Conservation (phyloP, 2,113 vertebrate species). For the Dascyllus trimaculatus region DNA sequence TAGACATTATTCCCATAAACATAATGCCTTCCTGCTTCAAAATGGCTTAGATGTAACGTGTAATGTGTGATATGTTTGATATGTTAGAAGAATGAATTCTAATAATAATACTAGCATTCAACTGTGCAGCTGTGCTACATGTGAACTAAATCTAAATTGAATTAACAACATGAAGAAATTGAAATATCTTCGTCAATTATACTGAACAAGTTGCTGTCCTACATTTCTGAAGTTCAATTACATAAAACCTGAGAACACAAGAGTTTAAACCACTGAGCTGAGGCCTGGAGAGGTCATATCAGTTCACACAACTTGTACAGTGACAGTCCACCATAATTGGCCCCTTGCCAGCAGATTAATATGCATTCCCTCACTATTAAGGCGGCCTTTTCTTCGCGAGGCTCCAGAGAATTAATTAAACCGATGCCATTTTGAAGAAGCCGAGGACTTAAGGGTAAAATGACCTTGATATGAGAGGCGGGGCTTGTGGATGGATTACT, state of each 20-base stretch:
- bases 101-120: not conserved
- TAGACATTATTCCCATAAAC: too few species aligned
- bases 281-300: constrained; percentile 43
- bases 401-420: constrained; percentile 79
- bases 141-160: not conserved
- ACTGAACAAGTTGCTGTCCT: not conserved
- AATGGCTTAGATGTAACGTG: too few species aligned
- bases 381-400: constrained; percentile 65
- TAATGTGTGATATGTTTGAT: too few species aligned
- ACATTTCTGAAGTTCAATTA: not conserved
- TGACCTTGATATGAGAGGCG: constrained; percentile 58
- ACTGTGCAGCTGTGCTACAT: not conserved
- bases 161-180: too few species aligned
- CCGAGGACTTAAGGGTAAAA: constrained; percentile 40
- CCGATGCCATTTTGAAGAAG: constrained; percentile 60
- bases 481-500: constrained; percentile 33
- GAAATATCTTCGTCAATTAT: not conserved
- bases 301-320: constrained; percentile 34
- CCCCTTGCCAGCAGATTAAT: constrained; percentile 72
- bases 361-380: constrained; percentile 70
- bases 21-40: too few species aligned
- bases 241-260: constrained; percentile 5
- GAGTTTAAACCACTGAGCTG: constrained; percentile 21
- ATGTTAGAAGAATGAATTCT: not conserved
- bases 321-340: constrained; percentile 62